Percentiles rank a stretch among this genome's conserved stretches.
Conservation (phyloP, 2,113 vertebrate genomes). For the Chionodraco myersi region DNA sequence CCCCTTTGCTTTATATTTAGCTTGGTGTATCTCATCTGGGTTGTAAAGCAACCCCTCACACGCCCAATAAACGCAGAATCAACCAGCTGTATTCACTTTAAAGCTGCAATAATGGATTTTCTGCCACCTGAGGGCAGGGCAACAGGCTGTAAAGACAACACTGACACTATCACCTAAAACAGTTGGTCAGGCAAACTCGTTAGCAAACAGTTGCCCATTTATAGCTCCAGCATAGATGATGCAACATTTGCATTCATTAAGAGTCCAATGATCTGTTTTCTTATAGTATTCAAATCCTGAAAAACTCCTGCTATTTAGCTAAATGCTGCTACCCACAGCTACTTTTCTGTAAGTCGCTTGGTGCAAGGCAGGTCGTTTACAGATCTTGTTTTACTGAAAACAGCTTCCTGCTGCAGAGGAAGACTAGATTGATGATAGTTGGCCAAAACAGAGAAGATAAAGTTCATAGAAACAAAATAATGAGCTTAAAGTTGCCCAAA, state of each 20-base stretch:
- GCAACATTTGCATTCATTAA: too few relatives aligned
- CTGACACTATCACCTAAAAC: background rate
- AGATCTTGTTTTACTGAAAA: background rate
- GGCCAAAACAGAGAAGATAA: background rate
- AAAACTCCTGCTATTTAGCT: background rate
- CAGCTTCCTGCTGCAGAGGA: background rate
- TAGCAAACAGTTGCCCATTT: too few relatives aligned
- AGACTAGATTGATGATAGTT: background rate
- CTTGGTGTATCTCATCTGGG: background rate
- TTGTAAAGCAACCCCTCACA: background rate
- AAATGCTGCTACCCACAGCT: too few relatives aligned
- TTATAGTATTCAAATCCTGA: background rate
- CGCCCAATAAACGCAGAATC: background rate
- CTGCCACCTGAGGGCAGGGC: background rate
- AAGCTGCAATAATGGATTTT: constrained; percentile 1
- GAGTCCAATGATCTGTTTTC: too few relatives aligned
- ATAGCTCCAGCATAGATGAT: too few relatives aligned
- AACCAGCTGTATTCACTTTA: background rate
- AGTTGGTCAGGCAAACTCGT: too few relatives aligned
- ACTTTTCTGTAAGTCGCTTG: background rate
- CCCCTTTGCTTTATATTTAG: background rate
- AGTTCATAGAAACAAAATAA: background rate
- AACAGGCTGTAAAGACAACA: background rate
- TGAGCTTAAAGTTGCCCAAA: background rate
- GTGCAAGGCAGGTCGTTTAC: background rate